A percentile compares a stretch with the other conserved stretches of the same genome.
Evolutionary conservation across 2,797 vertebrate species (phyloP).

Genomic region (Meriones psammophilus): DNA sequence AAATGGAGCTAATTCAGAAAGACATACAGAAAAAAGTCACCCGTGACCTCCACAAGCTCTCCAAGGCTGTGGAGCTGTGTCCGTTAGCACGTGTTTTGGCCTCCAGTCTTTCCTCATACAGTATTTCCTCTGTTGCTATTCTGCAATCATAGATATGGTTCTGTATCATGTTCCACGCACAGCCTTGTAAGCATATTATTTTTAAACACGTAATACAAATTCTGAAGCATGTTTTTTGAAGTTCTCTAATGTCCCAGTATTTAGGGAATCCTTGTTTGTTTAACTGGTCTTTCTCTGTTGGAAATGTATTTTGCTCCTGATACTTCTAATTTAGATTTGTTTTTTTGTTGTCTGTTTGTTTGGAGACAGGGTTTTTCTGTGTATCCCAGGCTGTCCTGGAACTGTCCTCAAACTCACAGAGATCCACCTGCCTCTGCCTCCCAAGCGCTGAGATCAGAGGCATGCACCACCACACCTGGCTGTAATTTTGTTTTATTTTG

Average conservation of each 20-base stretch:
- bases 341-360: too few relatives aligned
- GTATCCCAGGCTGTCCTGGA: neutral
- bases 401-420: neutral
- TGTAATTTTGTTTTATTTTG: neutral
- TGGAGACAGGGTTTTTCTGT: too few relatives aligned
- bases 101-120: neutral
- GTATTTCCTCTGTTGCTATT: neutral
- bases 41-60: neutral
- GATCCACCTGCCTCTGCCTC: neutral
- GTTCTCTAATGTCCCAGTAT: neutral
- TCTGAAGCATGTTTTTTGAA: conserved; percentile 14
- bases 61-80: neutral
- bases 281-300: neutral
- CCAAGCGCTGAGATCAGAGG: neutral
- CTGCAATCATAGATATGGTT: neutral
- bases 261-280: neutral
- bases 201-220: conserved; percentile 11
- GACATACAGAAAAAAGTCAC: neutral
- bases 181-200: conserved; percentile 12
- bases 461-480: neutral
- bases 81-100: neutral
- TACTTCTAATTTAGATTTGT: neutral
- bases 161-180: neutral
- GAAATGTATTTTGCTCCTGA: neutral
- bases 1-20: neutral